Conservation (phyloP, 2,113 vertebrate species). For the Coptodon bakossiorum region DNA sequence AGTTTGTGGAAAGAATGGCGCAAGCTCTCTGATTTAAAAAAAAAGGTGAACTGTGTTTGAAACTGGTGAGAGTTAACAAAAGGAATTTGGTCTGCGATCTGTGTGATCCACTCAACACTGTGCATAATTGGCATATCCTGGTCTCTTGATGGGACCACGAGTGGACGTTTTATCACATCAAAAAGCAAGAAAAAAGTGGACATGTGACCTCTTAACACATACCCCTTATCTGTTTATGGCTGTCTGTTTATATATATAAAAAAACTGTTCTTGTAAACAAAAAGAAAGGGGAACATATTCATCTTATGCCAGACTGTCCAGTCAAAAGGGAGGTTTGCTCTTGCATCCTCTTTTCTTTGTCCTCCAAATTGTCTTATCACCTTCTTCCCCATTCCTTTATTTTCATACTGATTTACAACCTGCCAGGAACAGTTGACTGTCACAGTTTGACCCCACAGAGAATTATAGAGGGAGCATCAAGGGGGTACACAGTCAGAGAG, state of each 20-base stretch:
- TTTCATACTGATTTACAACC: slow-evolving; percentile 49
- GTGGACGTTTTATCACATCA: slow-evolving; percentile 22
- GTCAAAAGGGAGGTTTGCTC: slow-evolving; percentile 6
- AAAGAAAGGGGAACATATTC: slow-evolving; percentile 1
- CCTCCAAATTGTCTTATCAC: slow-evolving; percentile 41
- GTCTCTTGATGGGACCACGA: not conserved
- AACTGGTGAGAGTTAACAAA: not conserved
- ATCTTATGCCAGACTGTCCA: slow-evolving; percentile 37
- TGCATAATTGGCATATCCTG: slow-evolving; percentile 11
- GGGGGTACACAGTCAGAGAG: slow-evolving; percentile 31
- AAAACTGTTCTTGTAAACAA: slow-evolving; percentile 22
- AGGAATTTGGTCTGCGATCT: not conserved
- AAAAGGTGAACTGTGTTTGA: not conserved
- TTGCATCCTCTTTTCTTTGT: slow-evolving; percentile 22
- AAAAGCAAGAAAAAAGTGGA: slow-evolving; percentile 12
- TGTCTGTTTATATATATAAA: not conserved
- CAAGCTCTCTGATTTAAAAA: not conserved
- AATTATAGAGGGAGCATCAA: slow-evolving; percentile 34
- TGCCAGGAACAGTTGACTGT: slow-evolving; percentile 35
- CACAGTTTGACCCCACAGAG: slow-evolving; percentile 31
- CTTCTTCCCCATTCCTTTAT: slow-evolving; percentile 38
- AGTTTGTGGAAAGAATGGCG: not conserved
- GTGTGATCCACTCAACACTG: slow-evolving; percentile 4
- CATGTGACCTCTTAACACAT: slow-evolving; percentile 10
- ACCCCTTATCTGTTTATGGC: slow-evolving; percentile 24